Evolutionary conservation across 2,797 vertebrate genomes (phyloP).

Genomic region (Lepilemur septentrionalis): DNA sequence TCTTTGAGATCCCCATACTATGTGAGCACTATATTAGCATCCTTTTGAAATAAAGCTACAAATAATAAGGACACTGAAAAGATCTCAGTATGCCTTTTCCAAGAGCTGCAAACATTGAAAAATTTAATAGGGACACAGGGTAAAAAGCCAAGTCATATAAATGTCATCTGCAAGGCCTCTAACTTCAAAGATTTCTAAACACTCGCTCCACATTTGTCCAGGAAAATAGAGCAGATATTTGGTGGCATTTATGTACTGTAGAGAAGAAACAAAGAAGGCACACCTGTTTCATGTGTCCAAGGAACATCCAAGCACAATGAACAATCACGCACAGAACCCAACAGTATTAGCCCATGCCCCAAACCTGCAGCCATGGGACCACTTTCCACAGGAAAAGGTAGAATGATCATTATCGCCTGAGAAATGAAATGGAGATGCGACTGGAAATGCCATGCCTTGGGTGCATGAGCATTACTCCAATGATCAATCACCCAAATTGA

Average conservation of each 20-base stretch:
- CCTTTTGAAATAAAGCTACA: background rate
- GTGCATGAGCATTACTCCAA: conserved; percentile 78
- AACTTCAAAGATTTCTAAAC: background rate
- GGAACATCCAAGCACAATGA: background rate
- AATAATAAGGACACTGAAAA: background rate
- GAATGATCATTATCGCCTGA: conserved; percentile 48
- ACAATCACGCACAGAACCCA: background rate
- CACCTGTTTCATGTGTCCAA: background rate
- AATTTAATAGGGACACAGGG: background rate
- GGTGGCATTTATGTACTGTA: background rate
- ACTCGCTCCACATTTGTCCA: background rate
- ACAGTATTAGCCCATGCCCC: background rate
- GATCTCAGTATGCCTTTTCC: background rate
- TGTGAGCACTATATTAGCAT: background rate
- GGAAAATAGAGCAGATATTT: background rate
- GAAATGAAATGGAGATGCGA: conserved; percentile 81
- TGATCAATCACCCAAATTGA: conserved; percentile 83
- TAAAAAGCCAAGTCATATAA: background rate
- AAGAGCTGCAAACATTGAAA: background rate
- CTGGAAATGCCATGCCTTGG: conserved; percentile 69
- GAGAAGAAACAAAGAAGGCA: background rate
- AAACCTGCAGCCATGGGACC: background rate
- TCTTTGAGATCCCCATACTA: background rate
- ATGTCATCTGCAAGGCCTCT: background rate
- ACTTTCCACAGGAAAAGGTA: background rate